Conservation (phyloP, 2,888 invertebrate species). For the Apamea monoglypha region DNA sequence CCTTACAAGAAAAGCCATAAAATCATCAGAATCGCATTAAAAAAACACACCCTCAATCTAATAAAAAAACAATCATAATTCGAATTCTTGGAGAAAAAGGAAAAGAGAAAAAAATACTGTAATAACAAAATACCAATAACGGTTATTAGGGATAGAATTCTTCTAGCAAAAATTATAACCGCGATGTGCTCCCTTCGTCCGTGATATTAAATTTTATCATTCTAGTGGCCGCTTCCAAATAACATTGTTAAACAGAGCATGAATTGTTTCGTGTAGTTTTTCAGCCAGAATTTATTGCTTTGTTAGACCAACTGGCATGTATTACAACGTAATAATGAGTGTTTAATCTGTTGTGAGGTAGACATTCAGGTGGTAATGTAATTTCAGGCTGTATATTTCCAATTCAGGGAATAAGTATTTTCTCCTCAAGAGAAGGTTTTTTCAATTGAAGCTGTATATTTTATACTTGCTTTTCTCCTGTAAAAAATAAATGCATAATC, state of each 20-base stretch:
- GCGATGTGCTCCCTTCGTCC: conserved; percentile 65
- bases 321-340: conserved; percentile 54
- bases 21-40: conserved; percentile 47
- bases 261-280: conserved; percentile 75
- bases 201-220: conserved; percentile 86
- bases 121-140: conserved; percentile 77
- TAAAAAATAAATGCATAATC: background rate
- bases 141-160: conserved; percentile 73
- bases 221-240: conserved; percentile 77
- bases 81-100: conserved; percentile 50
- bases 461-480: background rate
- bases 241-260: conserved; percentile 83
- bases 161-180: conserved; percentile 76
- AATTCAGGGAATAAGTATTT: background rate
- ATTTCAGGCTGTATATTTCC: conserved; percentile 8
- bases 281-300: conserved; percentile 73
- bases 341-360: conserved; percentile 42
- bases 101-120: conserved; percentile 53
- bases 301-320: conserved; percentile 42
- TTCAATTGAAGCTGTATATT: background rate
- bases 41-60: conserved; percentile 46
- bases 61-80: conserved; percentile 63
- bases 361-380: conserved; percentile 9
- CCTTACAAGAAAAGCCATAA: background rate
- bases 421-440: background rate